These are phyloP conservation scores for Zapus hudsonius DNA, from an alignment of 2,113 vertebrate species.

Conservation along the genomic window DNA sequence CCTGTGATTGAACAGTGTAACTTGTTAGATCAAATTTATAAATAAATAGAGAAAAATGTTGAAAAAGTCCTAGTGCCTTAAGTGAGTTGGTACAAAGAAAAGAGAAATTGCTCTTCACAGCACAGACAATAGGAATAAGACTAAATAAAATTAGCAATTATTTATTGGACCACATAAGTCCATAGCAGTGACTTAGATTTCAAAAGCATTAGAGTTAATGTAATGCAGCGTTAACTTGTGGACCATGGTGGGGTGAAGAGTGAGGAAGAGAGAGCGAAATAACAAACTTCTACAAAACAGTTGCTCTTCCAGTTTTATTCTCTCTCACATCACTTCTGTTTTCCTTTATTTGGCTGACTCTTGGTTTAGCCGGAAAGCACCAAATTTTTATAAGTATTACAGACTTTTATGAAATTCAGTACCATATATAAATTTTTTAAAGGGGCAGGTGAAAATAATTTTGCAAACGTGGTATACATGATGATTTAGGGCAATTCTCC, in stretches of 20 bases:
- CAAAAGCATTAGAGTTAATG: neutral
- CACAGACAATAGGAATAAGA: neutral
- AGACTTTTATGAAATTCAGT: neutral
- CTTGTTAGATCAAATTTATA: neutral
- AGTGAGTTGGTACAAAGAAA: conserved; percentile 1
- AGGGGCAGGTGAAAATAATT: neutral
- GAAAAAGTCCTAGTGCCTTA: neutral
- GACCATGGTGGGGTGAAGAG: neutral
- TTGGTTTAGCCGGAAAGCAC: neutral
- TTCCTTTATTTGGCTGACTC: neutral
- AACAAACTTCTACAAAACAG: neutral
- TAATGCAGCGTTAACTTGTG: neutral
- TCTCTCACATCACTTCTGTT: neutral
- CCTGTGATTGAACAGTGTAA: no score
- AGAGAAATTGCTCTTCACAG: neutral
- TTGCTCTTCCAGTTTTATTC: neutral
- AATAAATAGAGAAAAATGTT: neutral
- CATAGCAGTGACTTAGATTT: neutral
- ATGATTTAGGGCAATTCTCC: neutral
- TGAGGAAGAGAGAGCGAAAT: neutral
- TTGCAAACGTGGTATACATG: neutral
- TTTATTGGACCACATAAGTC: neutral
- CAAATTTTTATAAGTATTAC: neutral
- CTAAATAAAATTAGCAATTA: conserved; percentile 1
- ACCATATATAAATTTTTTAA: neutral